phyloP scores from a whole-genome alignment of 2,113 vertebrate species.

The Vulpes lagopus region DNA sequence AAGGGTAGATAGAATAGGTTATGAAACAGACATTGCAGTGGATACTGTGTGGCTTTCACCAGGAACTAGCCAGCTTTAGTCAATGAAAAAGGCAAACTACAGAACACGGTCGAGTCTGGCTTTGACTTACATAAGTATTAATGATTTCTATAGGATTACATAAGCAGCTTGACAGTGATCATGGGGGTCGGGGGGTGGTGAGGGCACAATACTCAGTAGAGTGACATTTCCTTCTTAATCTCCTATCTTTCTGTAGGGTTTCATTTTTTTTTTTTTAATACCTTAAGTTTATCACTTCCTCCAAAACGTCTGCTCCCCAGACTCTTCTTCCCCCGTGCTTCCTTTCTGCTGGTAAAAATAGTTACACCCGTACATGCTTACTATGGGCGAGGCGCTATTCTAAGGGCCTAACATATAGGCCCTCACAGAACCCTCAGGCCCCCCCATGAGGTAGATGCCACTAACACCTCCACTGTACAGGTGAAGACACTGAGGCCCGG shows the following conservation, averaged over 20 bases:
- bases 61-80: not conserved
- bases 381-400: not conserved
- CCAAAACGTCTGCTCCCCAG: constrained; percentile 26
- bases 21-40: not conserved
- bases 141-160: not conserved
- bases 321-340: not conserved
- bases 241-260: not conserved
- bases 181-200: not conserved
- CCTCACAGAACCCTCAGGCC: not conserved
- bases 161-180: not conserved
- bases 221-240: not conserved
- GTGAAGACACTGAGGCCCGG: not conserved
- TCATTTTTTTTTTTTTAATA: not conserved
- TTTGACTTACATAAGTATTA: not conserved
- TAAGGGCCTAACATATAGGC: fast-evolving
- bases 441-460: not conserved
- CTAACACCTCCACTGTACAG: not conserved
- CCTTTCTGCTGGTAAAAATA: constrained; percentile 2
- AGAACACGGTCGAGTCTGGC: not conserved
- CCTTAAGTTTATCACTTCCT: constrained; percentile 46
- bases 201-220: fast-evolving
- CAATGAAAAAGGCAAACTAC: not conserved
- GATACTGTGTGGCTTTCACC: not conserved
- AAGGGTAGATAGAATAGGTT: not conserved
- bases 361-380: not conserved